Evolutionary conservation across 2,797 vertebrate genomes (phyloP).

Genomic region (Poecilia picta): DNA sequence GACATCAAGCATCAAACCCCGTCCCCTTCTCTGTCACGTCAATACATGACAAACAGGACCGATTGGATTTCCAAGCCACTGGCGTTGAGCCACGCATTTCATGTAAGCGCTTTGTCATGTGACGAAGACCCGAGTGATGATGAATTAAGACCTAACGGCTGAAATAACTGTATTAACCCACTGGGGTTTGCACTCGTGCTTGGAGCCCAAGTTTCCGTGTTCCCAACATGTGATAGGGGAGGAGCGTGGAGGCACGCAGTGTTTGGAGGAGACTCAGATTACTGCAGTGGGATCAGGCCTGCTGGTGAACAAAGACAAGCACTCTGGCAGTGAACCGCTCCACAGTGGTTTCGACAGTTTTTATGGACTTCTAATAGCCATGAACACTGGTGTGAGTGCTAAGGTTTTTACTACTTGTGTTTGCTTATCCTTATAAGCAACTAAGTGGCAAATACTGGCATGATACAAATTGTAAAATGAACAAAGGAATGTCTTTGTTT

Average conservation of each 20-base stretch:
- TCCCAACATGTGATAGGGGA: slow-evolving; percentile 55
- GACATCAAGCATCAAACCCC: not conserved
- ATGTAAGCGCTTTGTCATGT: slow-evolving; percentile 32
- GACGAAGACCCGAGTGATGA: slow-evolving; percentile 43
- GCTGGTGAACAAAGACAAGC: slow-evolving; percentile 63
- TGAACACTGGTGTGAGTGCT: slow-evolving; percentile 53
- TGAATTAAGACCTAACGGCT: slow-evolving; percentile 53
- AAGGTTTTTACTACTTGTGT: slow-evolving; percentile 19
- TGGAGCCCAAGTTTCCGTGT: slow-evolving; percentile 59
- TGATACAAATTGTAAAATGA: not conserved
- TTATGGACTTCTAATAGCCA: slow-evolving; percentile 61
- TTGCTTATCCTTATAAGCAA: not conserved
- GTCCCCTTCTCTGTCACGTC: slow-evolving; percentile 26
- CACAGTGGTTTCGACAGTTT: slow-evolving; percentile 42
- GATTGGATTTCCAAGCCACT: slow-evolving; percentile 18
- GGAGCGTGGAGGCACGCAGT: slow-evolving; percentile 26
- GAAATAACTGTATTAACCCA: slow-evolving; percentile 56
- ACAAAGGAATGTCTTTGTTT: not conserved
- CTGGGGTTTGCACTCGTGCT: slow-evolving; percentile 59
- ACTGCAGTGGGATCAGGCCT: slow-evolving; percentile 58
- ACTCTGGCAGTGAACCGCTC: slow-evolving; percentile 44
- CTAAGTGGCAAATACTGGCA: not conserved
- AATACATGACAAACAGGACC: slow-evolving; percentile 35
- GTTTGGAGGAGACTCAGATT: slow-evolving; percentile 63
- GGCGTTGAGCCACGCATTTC: slow-evolving; percentile 35